A percentile compares a stretch with the other conserved stretches of the same genome.
These are phyloP conservation scores for Vidua chalybeata DNA, from an alignment of 2,113 vertebrate species.

Conservation along the genomic window DNA sequence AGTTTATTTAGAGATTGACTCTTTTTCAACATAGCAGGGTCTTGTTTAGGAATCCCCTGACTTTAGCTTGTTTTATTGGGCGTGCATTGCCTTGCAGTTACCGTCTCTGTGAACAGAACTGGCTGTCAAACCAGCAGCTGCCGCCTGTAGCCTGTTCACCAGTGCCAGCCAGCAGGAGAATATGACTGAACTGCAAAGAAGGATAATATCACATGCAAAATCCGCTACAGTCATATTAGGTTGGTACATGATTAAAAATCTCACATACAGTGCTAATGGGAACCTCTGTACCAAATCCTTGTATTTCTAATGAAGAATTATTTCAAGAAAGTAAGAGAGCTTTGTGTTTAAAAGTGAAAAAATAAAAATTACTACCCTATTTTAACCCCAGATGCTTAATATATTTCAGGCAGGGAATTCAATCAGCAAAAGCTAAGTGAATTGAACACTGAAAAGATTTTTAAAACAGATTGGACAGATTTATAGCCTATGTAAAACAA, in stretches of 20 bases:
- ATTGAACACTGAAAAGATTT: conserved; percentile 27
- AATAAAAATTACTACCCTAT: not conserved
- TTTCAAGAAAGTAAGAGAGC: not conserved
- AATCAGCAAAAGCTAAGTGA: not conserved
- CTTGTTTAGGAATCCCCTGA: conserved; percentile 8
- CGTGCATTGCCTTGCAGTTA: not conserved
- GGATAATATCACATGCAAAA: not conserved
- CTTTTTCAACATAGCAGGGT: conserved; percentile 22
- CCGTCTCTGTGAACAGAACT: not conserved
- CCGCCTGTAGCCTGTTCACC: not conserved
- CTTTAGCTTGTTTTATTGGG: conserved; percentile 31
- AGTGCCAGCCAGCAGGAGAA: not conserved
- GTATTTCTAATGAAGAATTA: not conserved
- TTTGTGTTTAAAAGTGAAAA: not conserved
- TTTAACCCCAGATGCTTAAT: not conserved
- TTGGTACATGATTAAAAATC: not conserved
- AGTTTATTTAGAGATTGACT: not conserved
- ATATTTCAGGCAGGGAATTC: not conserved
- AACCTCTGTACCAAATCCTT: not conserved
- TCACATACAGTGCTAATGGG: not conserved
- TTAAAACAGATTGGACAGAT: conserved; percentile 35
- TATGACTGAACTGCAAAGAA: not conserved
- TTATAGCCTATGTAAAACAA: conserved; percentile 44
- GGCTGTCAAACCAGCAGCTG: conserved; percentile 14
- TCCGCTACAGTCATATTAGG: not conserved